Evolutionary conservation across 2,113 vertebrate species (phyloP), one percentile per base, ranked within the genome.

Genomic region (Sterrhoptilus dennistouni): DNA sequence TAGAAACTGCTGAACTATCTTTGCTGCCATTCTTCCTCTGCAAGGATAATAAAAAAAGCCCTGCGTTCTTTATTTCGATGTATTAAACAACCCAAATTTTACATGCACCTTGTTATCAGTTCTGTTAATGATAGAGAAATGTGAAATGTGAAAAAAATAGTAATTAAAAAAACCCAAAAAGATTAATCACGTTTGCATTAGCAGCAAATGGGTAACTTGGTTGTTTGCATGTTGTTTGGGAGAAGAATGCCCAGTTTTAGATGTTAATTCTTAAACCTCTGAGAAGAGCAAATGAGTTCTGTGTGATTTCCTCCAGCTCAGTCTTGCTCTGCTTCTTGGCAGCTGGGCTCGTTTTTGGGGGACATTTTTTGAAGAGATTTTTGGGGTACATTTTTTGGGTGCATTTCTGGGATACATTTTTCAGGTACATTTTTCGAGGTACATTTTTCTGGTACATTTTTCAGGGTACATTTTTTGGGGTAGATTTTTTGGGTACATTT

Each of bases 171-270:
- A 45, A 23, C n/a, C 21, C 8, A 4, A 59, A n/a, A 57, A 44
- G 2, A 52, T 38, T 20, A 47, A 52, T 60, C 33, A 19, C 5
- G 1, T 76, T 45, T 2, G 0, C 18, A 2, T 65, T 35, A 65
- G 33, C n/a, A 56, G 49, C 54, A 56, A 79, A 82, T 54, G 3
- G 57, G 31, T 61, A 60, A 50, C 16, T 5, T 0, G 0, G 8
- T 9, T 85, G 23, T 42, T 80, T n/a, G 35, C 59, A 75, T 20
- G n/a, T 11, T 33, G 19, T 27, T 27, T 4, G 1, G 49, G 57
- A 60, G 15, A 84, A 76, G 38, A 93, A 83, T 24, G 31, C n/a
- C 23, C 7, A 4, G 22, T 27, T 65, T 45, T 11, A 44, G 44
- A 64, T 64, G 35, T 64, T 63, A 3, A 0, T 36, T 77, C 64